phyloP scores from a whole-genome alignment of 2,888 invertebrate species.

The Catocala fraxini region DNA sequence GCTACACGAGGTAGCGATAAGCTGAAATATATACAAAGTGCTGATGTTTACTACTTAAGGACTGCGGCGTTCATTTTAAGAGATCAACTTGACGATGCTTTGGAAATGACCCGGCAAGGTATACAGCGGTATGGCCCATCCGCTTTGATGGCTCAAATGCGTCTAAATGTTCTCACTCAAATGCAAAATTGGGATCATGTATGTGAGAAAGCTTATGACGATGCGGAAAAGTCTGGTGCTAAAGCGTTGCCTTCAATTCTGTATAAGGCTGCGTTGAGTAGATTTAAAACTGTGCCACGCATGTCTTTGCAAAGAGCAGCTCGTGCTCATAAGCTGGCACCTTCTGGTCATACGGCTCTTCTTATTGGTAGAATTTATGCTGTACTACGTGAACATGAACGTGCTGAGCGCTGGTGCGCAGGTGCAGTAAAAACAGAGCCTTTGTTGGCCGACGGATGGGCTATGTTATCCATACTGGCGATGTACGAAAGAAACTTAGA shows the following conservation, averaged over 20 bases:
- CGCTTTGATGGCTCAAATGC: constrained; percentile 72
- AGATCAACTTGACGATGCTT: constrained; percentile 60
- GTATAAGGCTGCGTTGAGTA: constrained; percentile 67
- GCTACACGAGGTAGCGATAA: constrained; percentile 61
- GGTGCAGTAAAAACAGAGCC: constrained; percentile 76
- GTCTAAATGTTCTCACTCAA: constrained; percentile 64
- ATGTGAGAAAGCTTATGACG: constrained; percentile 66
- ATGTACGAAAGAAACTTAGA: constrained; percentile 67
- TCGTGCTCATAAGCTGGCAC: constrained; percentile 72
- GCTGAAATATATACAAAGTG: constrained; percentile 36
- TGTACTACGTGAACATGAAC: constrained; percentile 59
- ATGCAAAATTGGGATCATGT: constrained; percentile 69
- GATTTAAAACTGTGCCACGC: constrained; percentile 58
- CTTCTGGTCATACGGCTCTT: constrained; percentile 73
- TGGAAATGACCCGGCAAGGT: constrained; percentile 60
- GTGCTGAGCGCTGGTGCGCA: constrained; percentile 77
- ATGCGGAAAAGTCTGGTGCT: constrained; percentile 71
- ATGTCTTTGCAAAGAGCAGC: constrained; percentile 76
- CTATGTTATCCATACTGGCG: constrained; percentile 72
- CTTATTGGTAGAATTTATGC: constrained; percentile 70
- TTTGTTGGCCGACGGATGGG: constrained; percentile 78
- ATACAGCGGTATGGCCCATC: constrained; percentile 71
- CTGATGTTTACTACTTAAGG: constrained; percentile 71
- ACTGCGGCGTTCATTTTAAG: constrained; percentile 70
- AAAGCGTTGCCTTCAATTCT: constrained; percentile 64